Base-by-base conservation (phyloP, 2,797 vertebrate genomes). In the Hemibagrus guttatus region DNA sequence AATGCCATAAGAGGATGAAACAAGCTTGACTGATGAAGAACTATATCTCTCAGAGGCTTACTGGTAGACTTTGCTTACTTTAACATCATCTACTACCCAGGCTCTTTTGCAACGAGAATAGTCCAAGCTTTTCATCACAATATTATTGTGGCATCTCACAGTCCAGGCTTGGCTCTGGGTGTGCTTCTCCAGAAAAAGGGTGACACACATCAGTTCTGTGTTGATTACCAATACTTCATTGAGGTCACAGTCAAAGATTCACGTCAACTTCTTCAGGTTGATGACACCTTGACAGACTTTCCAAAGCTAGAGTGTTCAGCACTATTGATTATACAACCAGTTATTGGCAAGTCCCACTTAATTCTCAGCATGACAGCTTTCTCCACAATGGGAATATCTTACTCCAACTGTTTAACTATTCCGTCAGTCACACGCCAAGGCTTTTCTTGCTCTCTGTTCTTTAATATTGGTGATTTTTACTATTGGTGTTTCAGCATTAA, bases 301-400 rank as follows among this genome's bases (percentile, higher is more conserved):
- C 84, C n/a, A 74, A 84, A 0, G 80, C 56, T 1, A 21, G 21
- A 7, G 26, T 88, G 2, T 84, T 88, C n/a, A 86, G 72, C 61
- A 86, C 87, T 0, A 83, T 79, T 16, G 52, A 87, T 63, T 49
- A 86, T 1, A 83, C 63, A 23, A 28, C 42, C 11, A 46, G 88
- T 3, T 87, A 84, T 9, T 86, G 75, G 85, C 81, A 86, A 71
- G 84, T 88, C 6, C 64, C 74, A 35, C 39, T 88, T 17, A 39
- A 86, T 8, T 56, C 42, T 0, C 9, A 31, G n/a, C n/a, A n/a
- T 19, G 88, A 75, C 74, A 88, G 63, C 81, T 84, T 86, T 56
- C 8, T 59, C 58, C 8, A 59, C n/a, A n/a, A n/a, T n/a, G n/a
- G n/a, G n/a, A n/a, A n/a, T n/a, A n/a, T n/a, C n/a, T n/a, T n/a